A percentile compares a stretch with the other conserved stretches of the same genome.
These are phyloP conservation scores for Lucilia sericata DNA, from an alignment of 1,140 invertebrate genomes.

Conservation along the genomic window DNA sequence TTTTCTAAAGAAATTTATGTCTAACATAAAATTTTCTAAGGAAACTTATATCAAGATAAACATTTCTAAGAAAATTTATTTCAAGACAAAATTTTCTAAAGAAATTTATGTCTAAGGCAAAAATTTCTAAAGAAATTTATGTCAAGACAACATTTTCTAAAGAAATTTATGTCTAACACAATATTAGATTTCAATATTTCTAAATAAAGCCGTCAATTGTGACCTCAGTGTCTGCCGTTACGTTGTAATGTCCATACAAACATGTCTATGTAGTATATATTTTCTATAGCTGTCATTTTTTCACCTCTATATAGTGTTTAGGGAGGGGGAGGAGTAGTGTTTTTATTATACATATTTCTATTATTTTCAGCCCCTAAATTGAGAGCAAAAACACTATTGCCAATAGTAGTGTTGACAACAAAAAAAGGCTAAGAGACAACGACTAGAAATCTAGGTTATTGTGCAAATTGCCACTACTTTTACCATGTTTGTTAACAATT, in stretches of 20 bases:
- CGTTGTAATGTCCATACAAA: neutral
- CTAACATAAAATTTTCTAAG: too few relatives aligned
- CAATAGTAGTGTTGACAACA: neutral
- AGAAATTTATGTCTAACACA: too few relatives aligned
- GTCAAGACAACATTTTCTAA: too few relatives aligned
- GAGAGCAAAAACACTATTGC: neutral
- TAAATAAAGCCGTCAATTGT: neutral
- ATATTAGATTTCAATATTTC: too few relatives aligned
- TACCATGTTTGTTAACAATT: neutral
- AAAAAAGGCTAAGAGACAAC: neutral
- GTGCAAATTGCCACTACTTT: neutral
- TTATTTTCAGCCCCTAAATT: neutral
- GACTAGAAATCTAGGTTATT: slow-evolving; percentile 4
- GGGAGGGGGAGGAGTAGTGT: neutral
- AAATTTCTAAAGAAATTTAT: too few relatives aligned
- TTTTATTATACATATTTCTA: neutral
- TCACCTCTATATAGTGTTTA: neutral
- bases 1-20: too few relatives aligned
- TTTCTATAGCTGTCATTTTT: neutral
- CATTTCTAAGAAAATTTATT: too few relatives aligned
- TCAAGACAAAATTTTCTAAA: too few relatives aligned
- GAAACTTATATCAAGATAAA: too few relatives aligned
- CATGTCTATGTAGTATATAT: too few relatives aligned
- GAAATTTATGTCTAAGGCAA: too few relatives aligned
- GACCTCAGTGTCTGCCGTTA: neutral